phyloP scores from a whole-genome alignment of 2,888 invertebrate species.

The Anarsia innoxiella region DNA sequence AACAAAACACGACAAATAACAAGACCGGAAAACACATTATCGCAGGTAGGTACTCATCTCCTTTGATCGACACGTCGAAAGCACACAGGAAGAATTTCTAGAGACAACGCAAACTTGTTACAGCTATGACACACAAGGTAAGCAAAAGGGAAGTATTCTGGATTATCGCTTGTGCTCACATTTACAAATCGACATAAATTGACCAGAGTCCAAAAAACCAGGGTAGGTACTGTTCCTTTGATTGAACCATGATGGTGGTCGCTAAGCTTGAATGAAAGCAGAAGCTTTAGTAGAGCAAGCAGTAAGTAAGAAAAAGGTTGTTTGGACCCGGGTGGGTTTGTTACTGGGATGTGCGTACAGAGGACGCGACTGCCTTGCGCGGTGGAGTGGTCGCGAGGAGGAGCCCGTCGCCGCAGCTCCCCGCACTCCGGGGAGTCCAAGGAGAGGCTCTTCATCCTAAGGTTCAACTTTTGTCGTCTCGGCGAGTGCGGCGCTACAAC shows the following conservation, averaged over 20 bases:
- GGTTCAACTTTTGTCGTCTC: conserved; percentile 95
- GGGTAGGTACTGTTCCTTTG: too few relatives aligned
- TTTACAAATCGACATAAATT: conserved; percentile 44
- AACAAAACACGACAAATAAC: conserved; percentile 17
- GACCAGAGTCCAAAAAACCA: conserved; percentile 54
- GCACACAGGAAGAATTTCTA: conserved; percentile 32
- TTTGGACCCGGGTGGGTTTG: conserved; percentile 47
- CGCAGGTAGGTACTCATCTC: too few relatives aligned
- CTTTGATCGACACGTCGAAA: conserved; percentile 37
- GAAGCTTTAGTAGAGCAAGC: too few relatives aligned
- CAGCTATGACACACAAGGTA: conserved; percentile 53
- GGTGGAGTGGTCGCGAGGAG: conserved; percentile 51
- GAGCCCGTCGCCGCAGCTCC: conserved; percentile 82
- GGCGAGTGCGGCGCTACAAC: conserved; percentile 95
- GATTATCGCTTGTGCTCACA: conserved; percentile 53
- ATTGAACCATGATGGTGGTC: neutral
- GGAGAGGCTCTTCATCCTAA: conserved; percentile 98
- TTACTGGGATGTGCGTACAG: conserved; percentile 71
- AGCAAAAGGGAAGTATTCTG: conserved; percentile 44
- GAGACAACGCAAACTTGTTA: conserved; percentile 34
- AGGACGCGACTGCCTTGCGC: conserved; percentile 77
- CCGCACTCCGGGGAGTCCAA: conserved; percentile 96
- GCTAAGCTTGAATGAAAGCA: conserved; percentile 5
- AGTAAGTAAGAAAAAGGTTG: conserved; percentile 33
- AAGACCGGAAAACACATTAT: conserved; percentile 16